Percentiles rank a stretch among this genome's conserved stretches.
Conservation (phyloP, 2,888 invertebrate species). For the Subacronicta megacephala region DNA sequence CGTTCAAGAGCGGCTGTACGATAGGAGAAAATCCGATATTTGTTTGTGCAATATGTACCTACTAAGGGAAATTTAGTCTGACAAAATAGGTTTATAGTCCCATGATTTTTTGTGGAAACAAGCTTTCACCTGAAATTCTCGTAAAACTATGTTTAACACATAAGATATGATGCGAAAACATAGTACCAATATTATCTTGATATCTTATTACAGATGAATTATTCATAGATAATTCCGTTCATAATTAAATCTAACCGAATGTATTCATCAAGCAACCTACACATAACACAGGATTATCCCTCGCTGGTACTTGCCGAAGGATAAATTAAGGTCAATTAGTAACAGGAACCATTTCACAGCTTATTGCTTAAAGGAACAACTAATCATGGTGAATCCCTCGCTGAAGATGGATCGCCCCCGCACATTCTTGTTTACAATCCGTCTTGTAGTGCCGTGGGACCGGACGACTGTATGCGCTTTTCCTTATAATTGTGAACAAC, state of each 20-base stretch:
- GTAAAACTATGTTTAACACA: neutral
- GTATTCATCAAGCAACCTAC: slow-evolving; percentile 40
- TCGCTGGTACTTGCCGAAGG: slow-evolving; percentile 50
- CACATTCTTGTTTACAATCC: slow-evolving; percentile 75
- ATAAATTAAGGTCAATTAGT: slow-evolving; percentile 74
- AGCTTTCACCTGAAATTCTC: too few relatives aligned
- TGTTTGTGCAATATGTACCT: slow-evolving; percentile 59
- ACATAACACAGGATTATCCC: slow-evolving; percentile 53
- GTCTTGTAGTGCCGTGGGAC: slow-evolving; percentile 66
- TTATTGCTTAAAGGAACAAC: slow-evolving; percentile 67
- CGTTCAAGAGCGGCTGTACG: slow-evolving; percentile 60
- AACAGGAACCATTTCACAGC: slow-evolving; percentile 67
- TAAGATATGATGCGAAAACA: neutral
- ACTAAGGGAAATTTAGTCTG: slow-evolving; percentile 62
- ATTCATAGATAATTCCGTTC: slow-evolving; percentile 25
- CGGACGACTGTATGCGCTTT: slow-evolving; percentile 57
- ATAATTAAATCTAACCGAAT: slow-evolving; percentile 40
- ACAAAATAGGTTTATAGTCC: slow-evolving; percentile 26
- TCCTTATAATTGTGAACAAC: slow-evolving; percentile 61
- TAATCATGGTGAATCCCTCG: slow-evolving; percentile 64
- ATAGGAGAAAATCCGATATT: slow-evolving; percentile 59
- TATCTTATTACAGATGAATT: slow-evolving; percentile 36
- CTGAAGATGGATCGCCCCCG: slow-evolving; percentile 71
- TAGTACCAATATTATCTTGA: slow-evolving; percentile 9
- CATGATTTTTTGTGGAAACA: neutral